Base-by-base conservation (phyloP, 2,113 vertebrate genomes). In the Ammodytes marinus region DNA sequence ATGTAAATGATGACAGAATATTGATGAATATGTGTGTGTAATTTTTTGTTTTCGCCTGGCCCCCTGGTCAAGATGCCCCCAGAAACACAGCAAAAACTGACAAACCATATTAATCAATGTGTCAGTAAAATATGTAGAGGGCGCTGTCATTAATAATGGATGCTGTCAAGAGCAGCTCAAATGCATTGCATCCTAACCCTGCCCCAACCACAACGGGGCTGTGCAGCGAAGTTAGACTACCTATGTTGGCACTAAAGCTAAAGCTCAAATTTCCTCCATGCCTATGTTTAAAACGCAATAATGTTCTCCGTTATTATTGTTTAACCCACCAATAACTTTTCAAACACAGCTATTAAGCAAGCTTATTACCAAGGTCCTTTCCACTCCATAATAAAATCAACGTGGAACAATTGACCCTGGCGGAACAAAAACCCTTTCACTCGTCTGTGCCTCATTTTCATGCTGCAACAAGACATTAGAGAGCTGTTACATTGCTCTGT, bases 391-490 rank as follows among this genome's bases (percentile, higher is more conserved):
- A 90, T 86, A 82, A 81, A 80, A 84, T 89, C 55, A 80, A 58
- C 14, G 14, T 76, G 63, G 66, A 88, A 88, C 64, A 91, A 88
- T 89, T 89, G 89, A 91, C 86, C 84, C 89, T 91, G 89, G 72
- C 57, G n/a, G 71, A 88, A 75, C 39, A 74, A 83, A 86, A 82
- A 64, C 67, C 73, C 82, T 85, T 74, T 86, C 60, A 58, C 70
- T 82, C 45, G 55, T 46, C 71, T 76, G 50, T 63, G 83, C 57
- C 74, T 80, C 77, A 78, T 83, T 87, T 43, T 79, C 72, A 42
- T 69, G 73, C 53, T 47, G 77, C 82, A 88, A 85, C 80, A 83
- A 81, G 77, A 80, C 77, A 76, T 89, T 89, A 80, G 66, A 79
- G 71, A 76, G 77, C 72, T 8, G 35, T 77, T 84, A 76, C 77